Conservation (phyloP, 2,113 vertebrate genomes). For the Mirza zaza region DNA sequence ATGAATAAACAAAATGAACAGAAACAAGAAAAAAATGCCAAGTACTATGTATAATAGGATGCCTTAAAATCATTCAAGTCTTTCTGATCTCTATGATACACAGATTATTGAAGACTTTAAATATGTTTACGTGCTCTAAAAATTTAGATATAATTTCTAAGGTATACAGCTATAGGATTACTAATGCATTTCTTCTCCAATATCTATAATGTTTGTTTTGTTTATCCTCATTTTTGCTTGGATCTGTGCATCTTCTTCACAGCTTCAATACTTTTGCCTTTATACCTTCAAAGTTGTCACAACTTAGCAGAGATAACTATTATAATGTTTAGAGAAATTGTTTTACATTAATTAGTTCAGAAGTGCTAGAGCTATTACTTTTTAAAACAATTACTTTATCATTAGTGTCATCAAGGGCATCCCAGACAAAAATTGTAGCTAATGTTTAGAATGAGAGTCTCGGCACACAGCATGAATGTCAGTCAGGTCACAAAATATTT, state of each 20-base stretch:
- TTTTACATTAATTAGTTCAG: not conserved
- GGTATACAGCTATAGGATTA: not conserved
- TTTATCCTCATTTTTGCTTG: not conserved
- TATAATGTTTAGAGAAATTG: not conserved
- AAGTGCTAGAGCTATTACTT: not conserved
- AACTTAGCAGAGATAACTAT: not conserved
- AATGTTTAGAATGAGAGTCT: not conserved
- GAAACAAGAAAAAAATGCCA: not conserved
- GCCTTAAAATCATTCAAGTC: not conserved
- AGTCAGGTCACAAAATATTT: constrained; percentile 13
- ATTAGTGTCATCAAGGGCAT: not conserved
- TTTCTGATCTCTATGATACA: not conserved
- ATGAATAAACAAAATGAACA: not conserved
- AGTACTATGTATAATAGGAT: not conserved
- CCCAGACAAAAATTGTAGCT: not conserved
- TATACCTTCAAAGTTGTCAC: not conserved
- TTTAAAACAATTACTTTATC: not conserved
- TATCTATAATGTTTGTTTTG: not conserved
- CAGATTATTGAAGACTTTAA: not conserved
- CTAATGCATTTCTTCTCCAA: not conserved
- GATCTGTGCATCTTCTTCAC: not conserved
- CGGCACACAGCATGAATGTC: not conserved
- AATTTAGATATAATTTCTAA: not conserved
- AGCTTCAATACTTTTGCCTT: not conserved
- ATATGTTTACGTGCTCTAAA: not conserved